Conservation (phyloP, 1,140 invertebrate species). For the Arctopsyche grandis region DNA sequence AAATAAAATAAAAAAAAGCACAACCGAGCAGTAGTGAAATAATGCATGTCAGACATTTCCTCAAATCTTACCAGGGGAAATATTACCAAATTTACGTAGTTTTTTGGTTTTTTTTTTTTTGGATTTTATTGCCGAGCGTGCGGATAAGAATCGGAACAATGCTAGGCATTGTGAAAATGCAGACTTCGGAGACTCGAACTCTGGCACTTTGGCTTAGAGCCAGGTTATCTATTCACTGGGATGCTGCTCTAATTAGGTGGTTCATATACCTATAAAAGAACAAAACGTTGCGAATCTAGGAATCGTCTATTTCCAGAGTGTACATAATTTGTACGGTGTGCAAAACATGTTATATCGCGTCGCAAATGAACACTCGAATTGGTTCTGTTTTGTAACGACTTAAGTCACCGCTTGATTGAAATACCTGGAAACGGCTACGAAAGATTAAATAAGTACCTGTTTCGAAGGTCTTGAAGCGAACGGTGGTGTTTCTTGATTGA, state of each 20-base stretch:
- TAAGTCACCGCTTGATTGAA: too few relatives aligned
- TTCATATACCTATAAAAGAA: conserved; percentile 36
- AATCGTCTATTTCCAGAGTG: conserved; percentile 11
- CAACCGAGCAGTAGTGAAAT: neutral
- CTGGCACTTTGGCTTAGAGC: conserved; percentile 6
- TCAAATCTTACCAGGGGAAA: too few relatives aligned
- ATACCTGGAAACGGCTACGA: too few relatives aligned
- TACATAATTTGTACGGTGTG: neutral
- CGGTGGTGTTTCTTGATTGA: too few relatives aligned
- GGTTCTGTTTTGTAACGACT: too few relatives aligned
- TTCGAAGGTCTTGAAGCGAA: too few relatives aligned
- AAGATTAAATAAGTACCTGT: too few relatives aligned
- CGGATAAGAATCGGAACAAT: conserved; percentile 27
- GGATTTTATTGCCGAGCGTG: neutral
- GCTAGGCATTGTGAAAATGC: conserved; percentile 29
- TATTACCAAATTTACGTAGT: too few relatives aligned
- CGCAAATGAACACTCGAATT: neutral
- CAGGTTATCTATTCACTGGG: conserved; percentile 38
- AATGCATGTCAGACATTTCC: neutral
- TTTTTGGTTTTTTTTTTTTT: too few relatives aligned
- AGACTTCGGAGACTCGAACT: conserved; percentile 27
- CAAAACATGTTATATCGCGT: too few relatives aligned
- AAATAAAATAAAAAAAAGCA: neutral
- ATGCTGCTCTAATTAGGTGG: conserved; percentile 38
- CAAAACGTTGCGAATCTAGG: conserved; percentile 21